Percentiles rank a stretch among this genome's conserved stretches.
phyloP scores from a whole-genome alignment of 2,888 invertebrate genomes.

The Spodoptera littoralis region DNA sequence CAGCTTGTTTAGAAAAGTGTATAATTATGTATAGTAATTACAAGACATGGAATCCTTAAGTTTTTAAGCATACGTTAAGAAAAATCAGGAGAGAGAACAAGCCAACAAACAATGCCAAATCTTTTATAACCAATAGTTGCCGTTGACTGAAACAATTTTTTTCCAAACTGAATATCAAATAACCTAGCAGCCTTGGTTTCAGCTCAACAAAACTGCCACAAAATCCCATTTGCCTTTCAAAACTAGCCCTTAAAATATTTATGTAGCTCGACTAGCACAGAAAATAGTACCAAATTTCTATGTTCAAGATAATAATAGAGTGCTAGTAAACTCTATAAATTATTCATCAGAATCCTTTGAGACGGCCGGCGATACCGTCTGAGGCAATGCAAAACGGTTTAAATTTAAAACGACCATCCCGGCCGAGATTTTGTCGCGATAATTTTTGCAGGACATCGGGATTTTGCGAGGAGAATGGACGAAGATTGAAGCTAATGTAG shows the following conservation, averaged over 20 bases:
- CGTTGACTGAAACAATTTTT: too few relatives aligned
- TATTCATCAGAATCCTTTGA: constrained; percentile 46
- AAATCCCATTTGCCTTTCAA: not conserved
- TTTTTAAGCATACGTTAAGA: too few relatives aligned
- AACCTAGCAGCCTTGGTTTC: not conserved
- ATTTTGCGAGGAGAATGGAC: constrained; percentile 11
- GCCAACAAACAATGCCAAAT: too few relatives aligned
- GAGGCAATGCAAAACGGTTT: constrained; percentile 38
- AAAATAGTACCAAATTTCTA: constrained; percentile 36
- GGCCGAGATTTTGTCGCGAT: constrained; percentile 38
- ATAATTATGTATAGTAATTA: too few relatives aligned
- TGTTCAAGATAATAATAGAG: constrained; percentile 41
- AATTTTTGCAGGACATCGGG: constrained; percentile 33
- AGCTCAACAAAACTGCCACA: constrained; percentile 11
- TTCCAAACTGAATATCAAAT: too few relatives aligned
- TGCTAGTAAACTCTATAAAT: constrained; percentile 49
- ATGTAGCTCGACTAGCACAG: constrained; percentile 16
- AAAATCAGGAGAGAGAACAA: too few relatives aligned
- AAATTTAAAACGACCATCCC: constrained; percentile 49
- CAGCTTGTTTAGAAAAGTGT: too few relatives aligned
- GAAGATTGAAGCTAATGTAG: constrained; percentile 2
- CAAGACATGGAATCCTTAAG: too few relatives aligned
- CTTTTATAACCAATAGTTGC: too few relatives aligned
- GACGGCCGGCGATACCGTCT: constrained; percentile 33
- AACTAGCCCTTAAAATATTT: constrained; percentile 12